Evolutionary conservation across 2,888 invertebrate species (phyloP), one percentile per base, ranked within the genome.

Genomic region (Nebria brevicollis): DNA sequence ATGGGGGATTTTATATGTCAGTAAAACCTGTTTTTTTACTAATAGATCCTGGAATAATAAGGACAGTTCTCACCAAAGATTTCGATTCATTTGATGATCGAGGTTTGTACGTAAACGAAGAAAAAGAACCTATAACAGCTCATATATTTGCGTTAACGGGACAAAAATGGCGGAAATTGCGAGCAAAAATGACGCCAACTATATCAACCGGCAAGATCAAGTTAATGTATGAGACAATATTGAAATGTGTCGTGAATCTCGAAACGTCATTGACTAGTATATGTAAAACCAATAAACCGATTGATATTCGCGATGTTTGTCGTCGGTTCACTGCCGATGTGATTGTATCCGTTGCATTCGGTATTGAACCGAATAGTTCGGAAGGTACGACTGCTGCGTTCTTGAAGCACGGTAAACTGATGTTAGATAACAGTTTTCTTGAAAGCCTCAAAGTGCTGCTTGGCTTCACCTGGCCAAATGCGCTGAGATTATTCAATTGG

Each of bases 141-240:
- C 86, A 85, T 85, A 80, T 88, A n/a, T 43, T 90, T 68, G 88
- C 87, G 4, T 81, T 90, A 65, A 87, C 86, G 43, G 90, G 89
- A 68, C 87, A 89, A 0, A 87, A 88, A 0, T 91, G 91, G 91
- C 90, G 89, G 82, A 87, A 87, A 54, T 84, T 91, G 10, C 87
- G 91, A 20, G 84, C 88, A 0, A 90, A 90, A 77, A 86, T 91
- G 41, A 89, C 90, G 0, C 91, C 91, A 0, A 89, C 90, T 0
- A 88, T 91, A 83, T 89, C 91, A 0, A 87, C 89, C 1, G 90
- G 89, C 20, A 91, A 90, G 84, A 86, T 91, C 82, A 90, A 88
- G 83, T 86, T 85, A 64, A 90, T 91, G 90, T 87, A 89, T 41
- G 86, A 87, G 0, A 85, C 89, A n/a, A 88, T 90, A 84, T 82